These are phyloP conservation scores for Corynorhinus townsendii DNA, from an alignment of 2,113 vertebrate species.

Conservation along the genomic window DNA sequence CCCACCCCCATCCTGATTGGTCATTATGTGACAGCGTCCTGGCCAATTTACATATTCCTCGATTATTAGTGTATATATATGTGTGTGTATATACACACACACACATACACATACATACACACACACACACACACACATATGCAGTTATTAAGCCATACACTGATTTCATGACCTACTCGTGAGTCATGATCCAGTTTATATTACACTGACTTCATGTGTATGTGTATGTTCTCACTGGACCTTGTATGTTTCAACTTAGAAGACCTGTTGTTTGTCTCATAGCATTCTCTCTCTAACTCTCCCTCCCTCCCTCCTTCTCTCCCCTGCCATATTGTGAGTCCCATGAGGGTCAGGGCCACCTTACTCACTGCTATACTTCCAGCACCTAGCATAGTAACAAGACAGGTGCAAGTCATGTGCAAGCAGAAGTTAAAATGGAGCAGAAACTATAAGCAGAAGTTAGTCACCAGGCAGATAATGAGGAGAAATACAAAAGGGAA, in stretches of 20 bases:
- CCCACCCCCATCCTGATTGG: too few relatives aligned
- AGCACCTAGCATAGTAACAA: neutral
- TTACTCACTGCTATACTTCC: neutral
- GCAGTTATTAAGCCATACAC: neutral
- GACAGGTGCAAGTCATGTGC: neutral
- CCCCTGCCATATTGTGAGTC: neutral
- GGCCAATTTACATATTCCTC: too few relatives aligned
- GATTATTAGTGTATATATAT: too few relatives aligned
- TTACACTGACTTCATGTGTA: neutral
- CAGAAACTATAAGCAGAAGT: conserved; percentile 26
- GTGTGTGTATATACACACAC: too few relatives aligned
- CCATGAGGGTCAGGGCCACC: neutral
- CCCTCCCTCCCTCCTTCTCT: neutral
- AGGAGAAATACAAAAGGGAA: neutral
- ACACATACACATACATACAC: too few relatives aligned
- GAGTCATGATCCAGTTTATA: neutral
- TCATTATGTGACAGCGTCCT: too few relatives aligned
- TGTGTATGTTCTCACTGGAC: neutral
- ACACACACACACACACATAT: neutral
- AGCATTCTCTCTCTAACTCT: neutral
- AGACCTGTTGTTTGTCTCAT: neutral
- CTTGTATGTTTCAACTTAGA: neutral
- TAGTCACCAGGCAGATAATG: neutral
- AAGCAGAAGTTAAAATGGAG: neutral
- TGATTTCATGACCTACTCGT: neutral